Base-by-base conservation (phyloP, 1,140 invertebrate species). In the Heliconius congener region DNA sequence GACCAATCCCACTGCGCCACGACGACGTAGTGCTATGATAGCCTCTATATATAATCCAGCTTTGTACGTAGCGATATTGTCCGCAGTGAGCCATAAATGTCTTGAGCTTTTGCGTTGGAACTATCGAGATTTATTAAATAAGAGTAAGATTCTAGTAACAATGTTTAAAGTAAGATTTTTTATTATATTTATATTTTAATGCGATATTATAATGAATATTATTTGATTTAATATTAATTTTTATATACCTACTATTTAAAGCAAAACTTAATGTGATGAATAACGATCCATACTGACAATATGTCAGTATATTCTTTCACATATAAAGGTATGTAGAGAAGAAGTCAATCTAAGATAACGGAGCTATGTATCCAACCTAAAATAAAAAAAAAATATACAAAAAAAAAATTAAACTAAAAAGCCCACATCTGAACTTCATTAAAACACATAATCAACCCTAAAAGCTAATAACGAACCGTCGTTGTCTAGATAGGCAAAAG, bases 401-500 rank as follows among this genome's bases (percentile, higher is more conserved):
- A 66, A 57, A 66, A 66, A 9, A 13, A 66, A 66, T 30, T 11
- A 9, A 13, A 18, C 9, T 5, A 66, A 66, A 52, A 52, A 52
- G 18, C 1, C 6, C 50, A 52, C 2, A 13, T 66, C 4, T 1
- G 3, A 66, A 66, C 27, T 66, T 30, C 60, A 66, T 66, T 66
- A 66, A 30, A 66, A 66, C 60, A 66, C 60, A 16, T 66, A 66
- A 66, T 66, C 8, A 66, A 66, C 27, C 72, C n/a, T 8, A 19
- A 73, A 73, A 46, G 72, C 60, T 66, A 66, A 66, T 66, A 73
- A 50, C 72, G 46, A 50, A 46, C 37, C 39, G 8, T 66, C 60
- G 60, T 66, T n/a, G 55, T 57, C 55, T 57, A 66, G 60, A 66
- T 66, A 66, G 55, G 39, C 77, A 78, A 73, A 79, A 79, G 72